Evolutionary conservation across 2,113 vertebrate genomes (phyloP).

Genomic region (Numenius arquata): DNA sequence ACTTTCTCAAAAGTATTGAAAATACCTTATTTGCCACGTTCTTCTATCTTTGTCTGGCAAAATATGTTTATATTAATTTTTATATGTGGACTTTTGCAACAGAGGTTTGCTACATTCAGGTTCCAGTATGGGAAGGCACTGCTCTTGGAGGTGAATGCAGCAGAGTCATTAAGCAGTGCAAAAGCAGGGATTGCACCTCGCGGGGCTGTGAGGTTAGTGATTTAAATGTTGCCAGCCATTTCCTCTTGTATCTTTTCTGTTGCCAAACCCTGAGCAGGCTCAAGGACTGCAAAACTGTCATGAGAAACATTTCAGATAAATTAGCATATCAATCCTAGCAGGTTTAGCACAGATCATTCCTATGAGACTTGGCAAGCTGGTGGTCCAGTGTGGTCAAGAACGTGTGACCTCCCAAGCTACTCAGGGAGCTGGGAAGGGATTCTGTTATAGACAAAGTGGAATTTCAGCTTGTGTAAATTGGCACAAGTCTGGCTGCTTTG

Average conservation of each 20-base stretch:
- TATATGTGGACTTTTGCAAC: neutral
- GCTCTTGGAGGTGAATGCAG: neutral
- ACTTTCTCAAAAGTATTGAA: neutral
- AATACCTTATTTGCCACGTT: neutral
- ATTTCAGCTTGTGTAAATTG: neutral
- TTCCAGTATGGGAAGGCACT: neutral
- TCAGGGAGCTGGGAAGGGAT: neutral
- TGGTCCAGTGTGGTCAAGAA: neutral
- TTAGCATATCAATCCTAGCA: neutral
- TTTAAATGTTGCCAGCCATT: fast-evolving
- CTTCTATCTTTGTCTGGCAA: neutral
- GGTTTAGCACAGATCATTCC: neutral
- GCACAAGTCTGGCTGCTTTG: neutral
- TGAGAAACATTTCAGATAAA: neutral
- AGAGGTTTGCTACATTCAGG: neutral
- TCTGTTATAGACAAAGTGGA: neutral
- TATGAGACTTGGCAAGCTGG: neutral
- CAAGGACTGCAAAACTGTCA: too few species aligned
- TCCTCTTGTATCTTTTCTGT: neutral
- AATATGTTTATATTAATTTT: neutral
- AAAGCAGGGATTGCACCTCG: neutral
- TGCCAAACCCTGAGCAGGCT: neutral
- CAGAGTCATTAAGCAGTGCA: neutral
- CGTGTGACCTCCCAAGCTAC: neutral
- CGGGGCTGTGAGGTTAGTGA: too few species aligned